Evolutionary conservation across 1,140 invertebrate species (phyloP).

Genomic region (Pogonus chalceus): DNA sequence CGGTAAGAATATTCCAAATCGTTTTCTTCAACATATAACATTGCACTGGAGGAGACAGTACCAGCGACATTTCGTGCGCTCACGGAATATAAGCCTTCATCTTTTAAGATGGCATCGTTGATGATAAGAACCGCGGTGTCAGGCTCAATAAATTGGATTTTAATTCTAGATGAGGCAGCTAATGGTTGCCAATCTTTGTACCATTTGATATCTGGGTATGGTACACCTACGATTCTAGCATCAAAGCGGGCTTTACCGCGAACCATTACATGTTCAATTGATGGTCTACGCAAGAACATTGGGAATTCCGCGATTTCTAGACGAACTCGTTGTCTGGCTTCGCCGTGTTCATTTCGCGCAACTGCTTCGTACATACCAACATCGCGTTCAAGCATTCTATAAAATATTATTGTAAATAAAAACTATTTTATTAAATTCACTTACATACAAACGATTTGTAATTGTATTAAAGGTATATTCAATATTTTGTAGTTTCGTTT

Average conservation of each 20-base stretch:
- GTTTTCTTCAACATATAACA: slow-evolving; percentile 83
- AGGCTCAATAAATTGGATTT: slow-evolving; percentile 74
- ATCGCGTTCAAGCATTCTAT: slow-evolving; percentile 76
- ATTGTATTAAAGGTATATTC: too few species aligned
- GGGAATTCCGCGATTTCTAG: slow-evolving; percentile 88
- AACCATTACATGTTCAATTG: slow-evolving; percentile 69
- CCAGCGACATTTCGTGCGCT: slow-evolving; percentile 89
- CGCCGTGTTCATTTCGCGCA: slow-evolving; percentile 86
- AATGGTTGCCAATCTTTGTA: slow-evolving; percentile 94
- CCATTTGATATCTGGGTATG: slow-evolving; percentile 92
- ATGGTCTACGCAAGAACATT: slow-evolving; percentile 72
- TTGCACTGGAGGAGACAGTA: slow-evolving; percentile 76
- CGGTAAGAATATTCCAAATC: slow-evolving; percentile 61
- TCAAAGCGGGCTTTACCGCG: slow-evolving; percentile 64
- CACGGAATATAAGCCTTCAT: slow-evolving; percentile 89
- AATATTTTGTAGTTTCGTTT: too few species aligned
- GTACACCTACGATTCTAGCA: slow-evolving; percentile 80
- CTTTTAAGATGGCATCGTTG: slow-evolving; percentile 75
- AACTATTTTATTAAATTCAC: too few species aligned
- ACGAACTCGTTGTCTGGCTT: slow-evolving; percentile 70
- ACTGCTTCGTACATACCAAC: slow-evolving; percentile 90
- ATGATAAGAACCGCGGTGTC: slow-evolving; percentile 76
- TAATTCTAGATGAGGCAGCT: slow-evolving; percentile 65
- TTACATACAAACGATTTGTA: too few species aligned
- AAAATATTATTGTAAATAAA: slow-evolving; percentile 15